Evolutionary conservation across 2,888 invertebrate species (phyloP).

Genomic region (Sarcophaga carnaria): DNA sequence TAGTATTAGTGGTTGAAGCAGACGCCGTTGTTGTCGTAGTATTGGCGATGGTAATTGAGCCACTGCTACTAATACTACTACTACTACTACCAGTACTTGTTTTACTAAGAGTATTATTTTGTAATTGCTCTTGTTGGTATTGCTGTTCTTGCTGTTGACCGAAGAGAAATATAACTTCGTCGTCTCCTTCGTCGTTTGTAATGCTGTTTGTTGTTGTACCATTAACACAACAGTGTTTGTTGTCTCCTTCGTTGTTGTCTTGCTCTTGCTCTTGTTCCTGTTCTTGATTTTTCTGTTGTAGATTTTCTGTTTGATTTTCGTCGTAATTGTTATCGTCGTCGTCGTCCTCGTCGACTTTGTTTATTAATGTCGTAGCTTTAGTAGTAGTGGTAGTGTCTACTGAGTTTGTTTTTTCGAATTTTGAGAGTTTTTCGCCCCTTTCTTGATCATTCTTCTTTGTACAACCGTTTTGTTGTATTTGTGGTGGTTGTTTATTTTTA

Average conservation of each 20-base stretch:
- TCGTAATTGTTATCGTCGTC: conserved; percentile 50
- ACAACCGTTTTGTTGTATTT: conserved; percentile 45
- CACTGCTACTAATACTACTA: conserved; percentile 8
- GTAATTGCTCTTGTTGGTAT: not conserved
- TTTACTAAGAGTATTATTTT: conserved; percentile 58
- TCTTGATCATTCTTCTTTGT: conserved; percentile 46
- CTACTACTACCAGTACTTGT: conserved; percentile 17
- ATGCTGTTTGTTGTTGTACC: conserved; percentile 63
- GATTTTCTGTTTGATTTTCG: conserved; percentile 43
- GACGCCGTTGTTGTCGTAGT: conserved; percentile 59
- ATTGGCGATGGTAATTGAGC: conserved; percentile 54
- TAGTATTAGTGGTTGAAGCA: conserved; percentile 56
- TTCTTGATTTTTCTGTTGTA: conserved; percentile 51
- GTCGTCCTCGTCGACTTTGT: conserved; percentile 67
- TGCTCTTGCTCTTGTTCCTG: conserved; percentile 4
- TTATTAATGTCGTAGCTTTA: conserved; percentile 82
- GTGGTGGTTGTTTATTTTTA: conserved; percentile 94
- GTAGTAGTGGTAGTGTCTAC: conserved; percentile 81
- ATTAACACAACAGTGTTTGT: conserved; percentile 33
- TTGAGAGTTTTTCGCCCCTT: conserved; percentile 86
- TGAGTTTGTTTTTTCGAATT: conserved; percentile 41
- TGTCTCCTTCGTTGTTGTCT: conserved; percentile 1
- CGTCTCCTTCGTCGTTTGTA: conserved; percentile 70
- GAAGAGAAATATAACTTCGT: conserved; percentile 70
- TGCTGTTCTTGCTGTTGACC: conserved; percentile 46